Base-by-base conservation (phyloP, 2,113 vertebrate genomes). In the Oriolus oriolus region DNA sequence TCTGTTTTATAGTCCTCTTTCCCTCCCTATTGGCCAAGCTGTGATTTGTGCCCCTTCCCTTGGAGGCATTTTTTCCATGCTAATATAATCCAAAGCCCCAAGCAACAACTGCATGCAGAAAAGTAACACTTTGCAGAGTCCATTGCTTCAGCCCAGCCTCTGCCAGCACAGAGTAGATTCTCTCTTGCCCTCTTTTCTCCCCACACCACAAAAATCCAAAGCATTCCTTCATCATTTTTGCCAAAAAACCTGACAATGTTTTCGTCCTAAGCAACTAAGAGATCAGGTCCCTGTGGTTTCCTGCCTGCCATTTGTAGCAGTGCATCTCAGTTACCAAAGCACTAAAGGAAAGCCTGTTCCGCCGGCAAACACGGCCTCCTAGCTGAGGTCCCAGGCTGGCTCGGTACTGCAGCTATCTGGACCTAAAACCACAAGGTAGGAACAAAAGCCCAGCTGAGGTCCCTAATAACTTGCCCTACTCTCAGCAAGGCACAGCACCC, bases 41-140 rank as follows among this genome's bases (percentile, higher is more conserved):
- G 45, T 96, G 96, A 96, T 97, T 95, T 95, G 95, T 77, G 50
- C 80, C 45, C 66, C 81, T 94, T 92, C 88, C 49, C 90, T 90
- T 30, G 5, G 52, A 90, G 63, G 84, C 44, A 59, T 83, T 94
- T 96, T 77, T 89, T 92, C 61, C 84, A 85, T 2, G 24, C 80
- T 94, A 96, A 96, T 95, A 84, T 90, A 96, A 94, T 89, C 85
- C 64, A 94, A 94, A 93, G 87, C 88, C 85, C 60, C 44, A 47
- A 89, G 86, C 80, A 92, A 81, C 93, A 88, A 89, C 1, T 2
- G 1, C 52, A 60, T 60, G 17, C 85, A 78, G 85, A 87, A 65
- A 91, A 81, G 76, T 61, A 93, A 89, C 64, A 49, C 80, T 92
- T 81, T 16, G 49, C 53, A 93, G 50, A 74, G 64, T 23, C 2